phyloP scores from a whole-genome alignment of 2,888 invertebrate species.

The Monochamus alternatus region DNA sequence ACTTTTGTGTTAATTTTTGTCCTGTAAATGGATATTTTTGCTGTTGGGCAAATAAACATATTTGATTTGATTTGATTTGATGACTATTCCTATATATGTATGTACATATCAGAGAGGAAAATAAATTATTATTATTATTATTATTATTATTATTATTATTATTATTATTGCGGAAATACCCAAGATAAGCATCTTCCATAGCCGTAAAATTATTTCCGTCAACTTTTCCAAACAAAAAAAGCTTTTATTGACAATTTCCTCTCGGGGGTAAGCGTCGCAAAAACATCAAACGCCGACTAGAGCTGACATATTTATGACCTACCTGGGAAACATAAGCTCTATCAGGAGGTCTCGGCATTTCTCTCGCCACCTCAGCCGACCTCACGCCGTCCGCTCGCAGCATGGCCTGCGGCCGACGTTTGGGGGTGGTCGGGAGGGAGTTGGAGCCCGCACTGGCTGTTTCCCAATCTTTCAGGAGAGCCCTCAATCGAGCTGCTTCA shows the following conservation, averaged over 20 bases:
- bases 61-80: too few relatives aligned
- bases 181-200: too few relatives aligned
- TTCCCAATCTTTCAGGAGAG: slow-evolving; percentile 84
- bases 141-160: too few relatives aligned
- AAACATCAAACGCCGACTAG: slow-evolving; percentile 2
- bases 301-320: slow-evolving; percentile 34
- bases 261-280: neutral
- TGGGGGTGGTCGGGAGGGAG: slow-evolving; percentile 73
- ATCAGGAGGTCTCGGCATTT: slow-evolving; percentile 48
- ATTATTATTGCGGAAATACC: too few relatives aligned
- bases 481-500: slow-evolving; percentile 79
- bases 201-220: neutral
- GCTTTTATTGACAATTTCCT: neutral
- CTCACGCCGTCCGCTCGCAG: slow-evolving; percentile 42
- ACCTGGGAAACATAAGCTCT: slow-evolving; percentile 57
- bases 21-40: too few relatives aligned
- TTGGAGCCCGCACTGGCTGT: slow-evolving; percentile 78
- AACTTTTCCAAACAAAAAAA: too few relatives aligned
- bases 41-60: too few relatives aligned
- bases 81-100: too few relatives aligned
- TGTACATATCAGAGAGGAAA: too few relatives aligned
- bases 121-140: too few relatives aligned
- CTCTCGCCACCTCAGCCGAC: slow-evolving; percentile 45
- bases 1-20: too few relatives aligned
- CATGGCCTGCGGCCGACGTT: slow-evolving; percentile 64